Evolutionary conservation across 2,888 invertebrate species (phyloP).

Genomic region (Tholera decimalis): DNA sequence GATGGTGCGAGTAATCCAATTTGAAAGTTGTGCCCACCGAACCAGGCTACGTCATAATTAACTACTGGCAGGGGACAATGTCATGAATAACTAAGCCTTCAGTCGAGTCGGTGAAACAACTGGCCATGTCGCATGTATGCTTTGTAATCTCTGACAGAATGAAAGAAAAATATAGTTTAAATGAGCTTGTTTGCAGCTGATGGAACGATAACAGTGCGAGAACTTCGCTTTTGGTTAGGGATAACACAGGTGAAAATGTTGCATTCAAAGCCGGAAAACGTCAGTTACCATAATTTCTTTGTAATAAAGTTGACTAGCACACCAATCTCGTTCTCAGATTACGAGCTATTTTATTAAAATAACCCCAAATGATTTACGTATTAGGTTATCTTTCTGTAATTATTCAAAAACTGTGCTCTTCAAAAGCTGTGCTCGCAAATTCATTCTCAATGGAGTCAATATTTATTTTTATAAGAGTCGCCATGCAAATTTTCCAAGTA

Average conservation of each 20-base stretch:
- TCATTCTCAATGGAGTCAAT: too few species aligned
- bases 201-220: conserved; percentile 37
- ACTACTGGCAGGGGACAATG: conserved; percentile 75
- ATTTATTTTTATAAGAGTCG: too few species aligned
- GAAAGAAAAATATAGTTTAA: conserved; percentile 47
- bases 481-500: too few species aligned
- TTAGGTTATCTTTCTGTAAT: background rate
- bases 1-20: conserved; percentile 82
- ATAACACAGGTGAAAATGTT: background rate
- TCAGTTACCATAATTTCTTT: background rate
- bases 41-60: conserved; percentile 81
- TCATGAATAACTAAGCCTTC: conserved; percentile 82
- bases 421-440: too few species aligned
- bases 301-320: background rate
- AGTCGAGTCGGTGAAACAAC: conserved; percentile 63
- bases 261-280: background rate
- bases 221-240: background rate
- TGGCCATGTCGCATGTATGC: conserved; percentile 41
- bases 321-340: background rate
- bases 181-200: conserved; percentile 35
- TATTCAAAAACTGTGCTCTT: too few species aligned
- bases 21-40: conserved; percentile 80
- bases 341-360: background rate
- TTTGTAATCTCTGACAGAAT: conserved; percentile 49
- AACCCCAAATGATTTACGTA: background rate